Percentiles rank a stretch among this genome's conserved stretches.
Evolutionary conservation across 2,797 vertebrate species (phyloP).

Genomic region (Coluber constrictor): DNA sequence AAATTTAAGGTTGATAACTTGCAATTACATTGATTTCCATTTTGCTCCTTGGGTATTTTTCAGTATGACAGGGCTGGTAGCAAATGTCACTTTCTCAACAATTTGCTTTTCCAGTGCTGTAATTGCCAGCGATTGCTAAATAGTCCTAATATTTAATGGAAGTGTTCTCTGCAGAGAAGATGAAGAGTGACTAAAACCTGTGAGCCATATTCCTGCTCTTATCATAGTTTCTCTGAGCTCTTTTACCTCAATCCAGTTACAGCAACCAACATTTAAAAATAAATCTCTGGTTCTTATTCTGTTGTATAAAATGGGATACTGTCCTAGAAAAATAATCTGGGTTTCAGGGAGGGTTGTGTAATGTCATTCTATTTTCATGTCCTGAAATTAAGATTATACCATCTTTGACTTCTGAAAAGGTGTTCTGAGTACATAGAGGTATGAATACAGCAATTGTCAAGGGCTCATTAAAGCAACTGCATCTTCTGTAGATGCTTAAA

Average conservation of each 20-base stretch:
- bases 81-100: slow-evolving; percentile 51
- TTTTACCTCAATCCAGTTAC: background rate
- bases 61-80: slow-evolving; percentile 50
- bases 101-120: slow-evolving; percentile 23
- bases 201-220: background rate
- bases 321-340: background rate
- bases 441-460: background rate
- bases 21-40: slow-evolving; percentile 65
- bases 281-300: background rate
- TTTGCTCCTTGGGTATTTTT: slow-evolving; percentile 59
- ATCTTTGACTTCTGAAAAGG: background rate
- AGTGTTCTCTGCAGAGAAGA: slow-evolving; percentile 28
- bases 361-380: background rate
- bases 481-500: background rate
- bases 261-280: background rate
- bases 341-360: background rate
- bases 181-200: background rate
- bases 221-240: background rate
- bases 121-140: slow-evolving; percentile 30
- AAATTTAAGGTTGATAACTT: slow-evolving; percentile 61
- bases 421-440: background rate
- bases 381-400: background rate
- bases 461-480: background rate
- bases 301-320: background rate
- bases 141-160: slow-evolving; percentile 2